phyloP scores from a whole-genome alignment of 2,797 vertebrate genomes.

The Tamandua tetradactyla region DNA sequence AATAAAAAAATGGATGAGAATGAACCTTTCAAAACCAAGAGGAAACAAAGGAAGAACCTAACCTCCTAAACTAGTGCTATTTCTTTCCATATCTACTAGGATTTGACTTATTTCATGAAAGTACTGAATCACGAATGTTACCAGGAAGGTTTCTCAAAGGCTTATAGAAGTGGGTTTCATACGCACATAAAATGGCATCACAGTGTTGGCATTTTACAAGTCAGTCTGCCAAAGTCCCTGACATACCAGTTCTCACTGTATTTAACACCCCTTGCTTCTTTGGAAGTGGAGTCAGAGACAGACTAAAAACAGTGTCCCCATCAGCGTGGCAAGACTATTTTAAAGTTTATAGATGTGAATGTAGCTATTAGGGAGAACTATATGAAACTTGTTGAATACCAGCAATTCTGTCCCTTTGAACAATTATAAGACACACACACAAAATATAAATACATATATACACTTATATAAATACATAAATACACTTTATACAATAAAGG shows the following conservation, averaged over 20 bases:
- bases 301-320: not conserved
- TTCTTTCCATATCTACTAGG: not conserved
- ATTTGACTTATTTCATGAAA: not conserved
- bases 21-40: not conserved
- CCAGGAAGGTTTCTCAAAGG: not conserved
- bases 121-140: not conserved
- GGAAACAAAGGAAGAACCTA: not conserved
- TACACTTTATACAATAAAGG: not conserved
- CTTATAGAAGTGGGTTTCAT: not conserved
- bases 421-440: not conserved
- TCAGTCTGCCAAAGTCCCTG: not conserved
- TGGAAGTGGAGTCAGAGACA: not conserved
- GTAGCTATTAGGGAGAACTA: not conserved
- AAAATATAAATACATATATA: too few species aligned
- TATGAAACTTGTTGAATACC: not conserved
- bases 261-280: constrained; percentile 16
- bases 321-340: not conserved
- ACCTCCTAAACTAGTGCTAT: not conserved
- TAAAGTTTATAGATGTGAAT: not conserved
- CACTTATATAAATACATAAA: too few species aligned
- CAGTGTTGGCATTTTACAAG: not conserved
- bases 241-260: not conserved
- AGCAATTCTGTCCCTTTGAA: not conserved
- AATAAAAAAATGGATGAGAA: not conserved
- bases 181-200: not conserved